These are phyloP conservation scores for Sebastes alutus DNA, from an alignment of 2,797 vertebrate species.

Conservation along the genomic window DNA sequence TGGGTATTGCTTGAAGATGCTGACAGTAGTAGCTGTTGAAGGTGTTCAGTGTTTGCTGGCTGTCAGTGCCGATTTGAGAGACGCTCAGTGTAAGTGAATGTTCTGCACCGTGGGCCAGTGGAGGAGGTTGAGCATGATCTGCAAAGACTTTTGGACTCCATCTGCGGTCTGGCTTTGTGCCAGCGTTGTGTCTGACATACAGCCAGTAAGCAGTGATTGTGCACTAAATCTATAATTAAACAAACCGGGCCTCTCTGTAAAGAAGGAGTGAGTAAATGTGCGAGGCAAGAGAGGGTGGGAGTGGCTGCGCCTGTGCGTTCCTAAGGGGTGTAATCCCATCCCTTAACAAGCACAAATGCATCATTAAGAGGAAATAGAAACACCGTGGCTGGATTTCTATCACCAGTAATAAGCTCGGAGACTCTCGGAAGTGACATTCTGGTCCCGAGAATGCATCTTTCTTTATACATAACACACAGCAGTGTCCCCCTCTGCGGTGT, in stretches of 20 bases:
- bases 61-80: slow-evolving; percentile 73
- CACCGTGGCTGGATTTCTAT: slow-evolving; percentile 56
- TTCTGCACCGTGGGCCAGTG: slow-evolving; percentile 65
- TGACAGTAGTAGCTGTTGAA: slow-evolving; percentile 70
- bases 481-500: slow-evolving; percentile 39
- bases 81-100: slow-evolving; percentile 70
- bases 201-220: slow-evolving; percentile 59
- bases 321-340: slow-evolving; percentile 59
- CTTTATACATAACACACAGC: slow-evolving; percentile 56
- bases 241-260: slow-evolving; percentile 37
- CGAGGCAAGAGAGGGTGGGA: slow-evolving; percentile 25
- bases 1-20: slow-evolving; percentile 65
- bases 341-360: slow-evolving; percentile 66
- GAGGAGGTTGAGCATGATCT: slow-evolving; percentile 67
- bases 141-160: slow-evolving; percentile 62
- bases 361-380: slow-evolving; percentile 71
- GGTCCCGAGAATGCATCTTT: slow-evolving; percentile 55
- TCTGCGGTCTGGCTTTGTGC: slow-evolving; percentile 54
- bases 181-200: slow-evolving; percentile 46
- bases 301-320: slow-evolving; percentile 39
- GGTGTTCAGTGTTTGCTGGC: slow-evolving; percentile 74
- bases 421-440: slow-evolving; percentile 53
- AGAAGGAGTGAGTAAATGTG: slow-evolving; percentile 31
- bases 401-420: slow-evolving; percentile 70
- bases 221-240: slow-evolving; percentile 73